Evolutionary conservation across 1,140 invertebrate species (phyloP), one percentile per base, ranked within the genome.

Genomic region (Vanessa tameamea): DNA sequence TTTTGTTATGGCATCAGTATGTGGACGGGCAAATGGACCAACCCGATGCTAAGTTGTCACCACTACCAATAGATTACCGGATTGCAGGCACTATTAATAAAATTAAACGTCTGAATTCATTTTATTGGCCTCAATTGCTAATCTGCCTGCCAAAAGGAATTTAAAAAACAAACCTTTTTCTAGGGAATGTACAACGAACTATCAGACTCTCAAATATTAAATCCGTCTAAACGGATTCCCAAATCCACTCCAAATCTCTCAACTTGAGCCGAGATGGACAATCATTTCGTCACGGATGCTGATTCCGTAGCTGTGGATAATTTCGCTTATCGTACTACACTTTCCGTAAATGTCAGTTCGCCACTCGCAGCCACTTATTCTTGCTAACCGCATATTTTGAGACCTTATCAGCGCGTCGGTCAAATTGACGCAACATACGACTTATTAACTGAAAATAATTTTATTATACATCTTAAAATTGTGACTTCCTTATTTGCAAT

Each of bases 271-370:
- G 64, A 55, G 61, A 70, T 51, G 47, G 37, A 47, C 77, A 79
- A 81, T 78, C 77, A 80, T 66, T 72, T 79, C 84, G 80, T 84
- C 81, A 82, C 81, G 82, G 81, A 69, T 64, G 43, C 75, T 79
- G 79, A 75, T 72, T 81, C 71, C 76, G 64, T 55, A 73, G 78
- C 80, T 76, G 78, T 14, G 72, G 72, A 67, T 68, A 50, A 68
- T 67, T 73, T 69, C 23, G 13, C 26, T 61, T 61, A 61, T 71
- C 69, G 59, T 16, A 9, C 43, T 64, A 64, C 47, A 50, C 61
- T 61, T n/a, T 71, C 61, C 48, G 47, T 71, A 71, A 71, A 64
- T 43, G 69, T 59, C 66, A 57, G 66, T 2, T 9, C 51, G 9
- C 26, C 37, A 3, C 31, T 64, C 43, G 14, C 31, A 47, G 43